Base-by-base conservation (phyloP, 1,140 invertebrate genomes). In the Drosophila varians region DNA sequence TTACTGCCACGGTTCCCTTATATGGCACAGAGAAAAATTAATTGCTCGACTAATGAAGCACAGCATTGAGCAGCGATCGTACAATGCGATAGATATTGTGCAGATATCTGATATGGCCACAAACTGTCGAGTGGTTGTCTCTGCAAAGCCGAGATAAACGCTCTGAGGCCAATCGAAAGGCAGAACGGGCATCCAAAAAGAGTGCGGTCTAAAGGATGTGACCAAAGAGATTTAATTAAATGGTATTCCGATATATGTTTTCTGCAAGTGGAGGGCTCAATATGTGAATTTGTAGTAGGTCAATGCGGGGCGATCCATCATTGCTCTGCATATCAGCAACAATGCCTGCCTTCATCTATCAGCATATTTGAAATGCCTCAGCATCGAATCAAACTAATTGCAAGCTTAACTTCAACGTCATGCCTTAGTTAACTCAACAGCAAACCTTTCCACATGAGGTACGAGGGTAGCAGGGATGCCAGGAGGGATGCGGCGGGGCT, bases 21-120 rank as follows among this genome's bases (percentile, higher is more conserved):
- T 77, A 84, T 57, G 78, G 78, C 71, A 31, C 54, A 52, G 47
- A 51, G 12, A 51, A 36, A 84, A 84, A 84, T 86, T 87, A 87
- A 87, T 84, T 80, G 77, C 71, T 68, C 77, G 51, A 74, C 82
- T 84, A 86, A 83, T 79, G 75, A 83, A 83, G 79, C 79, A 60
- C 57, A 51, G 31, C 65, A 40, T 71, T 54, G 65, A 72, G 60
- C 54, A 58, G 47, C 34, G 70, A 51, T 71, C 64, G 25, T 48
- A 58, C 61, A 77, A 75, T 73, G 31, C 55, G 57, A 82, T 82
- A 54, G 57, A 82, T 82, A 54, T 60, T 58, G 28, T 31, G 46
- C n/a, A 40, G 73, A 82, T 66, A 69, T 42, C n/a, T 45, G 76
- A 79, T 79, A 82, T 55, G 42, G 47, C 42, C 42, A 38, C 21